Percentiles rank a stretch among this genome's conserved stretches.
phyloP scores from a whole-genome alignment of 1,140 invertebrate genomes.

The Pseudomyrmex sp. region DNA sequence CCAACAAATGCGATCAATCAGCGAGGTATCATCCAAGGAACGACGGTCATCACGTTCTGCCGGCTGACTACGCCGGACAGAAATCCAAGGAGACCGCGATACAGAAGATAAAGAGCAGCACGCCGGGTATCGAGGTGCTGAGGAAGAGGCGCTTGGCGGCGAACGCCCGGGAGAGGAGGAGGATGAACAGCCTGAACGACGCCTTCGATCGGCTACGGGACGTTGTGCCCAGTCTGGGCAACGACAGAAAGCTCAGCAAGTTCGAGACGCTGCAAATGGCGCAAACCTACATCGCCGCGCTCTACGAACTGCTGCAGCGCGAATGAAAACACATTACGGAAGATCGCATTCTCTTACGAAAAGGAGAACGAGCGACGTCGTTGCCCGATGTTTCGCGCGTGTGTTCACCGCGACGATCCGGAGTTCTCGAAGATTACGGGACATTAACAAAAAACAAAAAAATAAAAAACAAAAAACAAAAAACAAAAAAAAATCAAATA shows the following conservation, averaged over 20 bases:
- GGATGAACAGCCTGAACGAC: constrained; percentile 94
- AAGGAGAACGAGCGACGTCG: constrained; percentile 18
- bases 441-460: background rate
- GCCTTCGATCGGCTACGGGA: constrained; percentile 93
- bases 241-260: constrained; percentile 93
- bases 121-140: constrained; percentile 87
- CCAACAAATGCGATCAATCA: constrained; percentile 54
- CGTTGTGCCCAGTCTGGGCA: constrained; percentile 91
- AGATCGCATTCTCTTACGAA: background rate
- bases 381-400: no score
- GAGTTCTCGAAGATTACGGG: constrained; percentile 10
- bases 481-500: background rate
- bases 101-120: constrained; percentile 80
- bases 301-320: constrained; percentile 87
- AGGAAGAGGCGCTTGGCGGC: constrained; percentile 92
- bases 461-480: no score
- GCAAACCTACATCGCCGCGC: constrained; percentile 93
- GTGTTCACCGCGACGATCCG: background rate
- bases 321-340: constrained; percentile 65
- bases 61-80: constrained; percentile 66
- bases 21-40: constrained; percentile 64
- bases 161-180: constrained; percentile 91
- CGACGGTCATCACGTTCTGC: constrained; percentile 53
- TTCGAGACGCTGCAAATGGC: constrained; percentile 96
- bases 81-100: constrained; percentile 73